These are phyloP conservation scores for Caenorhabditis latens DNA, from an alignment of 1,140 invertebrate species.

Conservation along the genomic window DNA sequence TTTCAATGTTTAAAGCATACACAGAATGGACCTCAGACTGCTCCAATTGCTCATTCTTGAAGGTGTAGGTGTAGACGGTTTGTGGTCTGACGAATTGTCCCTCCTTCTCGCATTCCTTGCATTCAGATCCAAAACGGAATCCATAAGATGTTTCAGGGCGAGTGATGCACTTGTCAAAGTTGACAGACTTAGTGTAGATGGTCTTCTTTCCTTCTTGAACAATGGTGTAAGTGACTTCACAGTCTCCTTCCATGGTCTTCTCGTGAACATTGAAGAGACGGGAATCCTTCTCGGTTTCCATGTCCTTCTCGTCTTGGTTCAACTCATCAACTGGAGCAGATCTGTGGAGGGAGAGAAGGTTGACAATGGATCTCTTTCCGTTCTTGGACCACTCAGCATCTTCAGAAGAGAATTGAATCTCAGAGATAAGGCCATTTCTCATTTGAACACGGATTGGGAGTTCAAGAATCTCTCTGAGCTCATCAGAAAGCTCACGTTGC, in stretches of 20 bases:
- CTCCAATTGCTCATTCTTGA: constrained; percentile 29
- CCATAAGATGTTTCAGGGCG: constrained; percentile 69
- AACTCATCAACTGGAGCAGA: constrained; percentile 3
- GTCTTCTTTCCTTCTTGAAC: constrained; percentile 56
- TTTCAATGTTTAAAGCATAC: constrained; percentile 54
- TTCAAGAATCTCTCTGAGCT: constrained; percentile 39
- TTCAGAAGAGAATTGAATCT: constrained; percentile 63
- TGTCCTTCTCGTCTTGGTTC: not conserved
- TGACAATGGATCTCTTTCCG: constrained; percentile 75
- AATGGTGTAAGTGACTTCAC: constrained; percentile 69
- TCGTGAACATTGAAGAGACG: constrained; percentile 60
- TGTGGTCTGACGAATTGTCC: constrained; percentile 44
- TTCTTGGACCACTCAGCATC: constrained; percentile 76
- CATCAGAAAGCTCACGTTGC: constrained; percentile 38
- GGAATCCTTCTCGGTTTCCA: constrained; percentile 13
- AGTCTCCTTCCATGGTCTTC: constrained; percentile 70
- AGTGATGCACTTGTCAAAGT: constrained; percentile 73
- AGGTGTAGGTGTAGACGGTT: constrained; percentile 59
- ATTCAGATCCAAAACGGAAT: constrained; percentile 59
- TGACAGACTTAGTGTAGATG: constrained; percentile 72
- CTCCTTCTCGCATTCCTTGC: constrained; percentile 59
- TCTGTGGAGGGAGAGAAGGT: constrained; percentile 69
- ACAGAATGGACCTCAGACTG: constrained; percentile 51
- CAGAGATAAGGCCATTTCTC: constrained; percentile 57
- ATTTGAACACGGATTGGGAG: constrained; percentile 53